Base-by-base conservation (phyloP, 1,140 invertebrate species). In the Metaphire vulgaris region DNA sequence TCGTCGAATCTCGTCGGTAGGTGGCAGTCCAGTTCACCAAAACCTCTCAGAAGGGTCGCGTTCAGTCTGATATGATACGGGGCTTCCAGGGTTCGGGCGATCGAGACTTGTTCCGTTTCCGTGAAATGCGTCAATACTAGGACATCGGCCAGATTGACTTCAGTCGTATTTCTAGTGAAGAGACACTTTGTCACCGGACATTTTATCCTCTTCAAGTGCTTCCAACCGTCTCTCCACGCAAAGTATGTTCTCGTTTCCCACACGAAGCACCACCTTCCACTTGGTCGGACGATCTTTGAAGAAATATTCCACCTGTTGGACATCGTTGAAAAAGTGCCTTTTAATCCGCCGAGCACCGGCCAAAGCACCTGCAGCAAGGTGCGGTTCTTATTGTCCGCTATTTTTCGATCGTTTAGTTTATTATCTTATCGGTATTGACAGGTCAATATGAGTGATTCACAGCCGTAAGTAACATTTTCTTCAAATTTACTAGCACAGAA, bases 11-110 rank as follows among this genome's bases (percentile, higher is more conserved):
- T 15, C 91, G 89, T 66, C 96, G 89, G 84, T 93, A 99, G 12
- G 83, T 87, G 32, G 84, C 93, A n/a, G 96, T 98, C 95, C 95
- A 97, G 87, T 99, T 98, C 83, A 96, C 92, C 1, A 93, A 21
- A 31, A 31, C 32, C 33, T 12, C 21, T 56, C 6, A 56, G 41
- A 56, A 56, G 41, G 6, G 6, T 56, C 41, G 41, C 6, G 41
- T 56, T 56, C 21, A 56, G 41, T 12, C 41, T 6, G 41, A 12
- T 56, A 56, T 56, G 41, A 56, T 56, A 56, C 6, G 41, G 41
- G 21, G 41, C 6, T 21, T 56, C 41, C 6, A 56, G 41, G 41
- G 6, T 6, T 21, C 21, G 41, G 41, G 41, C 41, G 6, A 56
- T 21, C 41, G 6, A 56, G 21, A 56, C 41, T 21, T 56, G 41